phyloP scores from a whole-genome alignment of 1,140 invertebrate species.

The Orius insidiosus region DNA sequence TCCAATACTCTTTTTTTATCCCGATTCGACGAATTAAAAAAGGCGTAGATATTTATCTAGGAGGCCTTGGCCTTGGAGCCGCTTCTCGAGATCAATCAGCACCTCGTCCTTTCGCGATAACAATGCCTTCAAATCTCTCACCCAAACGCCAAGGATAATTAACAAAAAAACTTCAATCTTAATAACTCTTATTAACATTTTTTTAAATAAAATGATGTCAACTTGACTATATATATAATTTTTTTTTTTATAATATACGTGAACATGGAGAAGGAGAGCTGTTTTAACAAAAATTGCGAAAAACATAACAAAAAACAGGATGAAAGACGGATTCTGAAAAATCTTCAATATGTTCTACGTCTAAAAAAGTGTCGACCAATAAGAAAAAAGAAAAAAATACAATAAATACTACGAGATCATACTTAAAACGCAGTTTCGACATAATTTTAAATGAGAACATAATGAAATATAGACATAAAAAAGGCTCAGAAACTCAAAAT shows the following conservation, averaged over 20 bases:
- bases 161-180: background rate
- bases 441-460: too few relatives aligned
- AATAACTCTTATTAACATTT: constrained; percentile 15
- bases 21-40: background rate
- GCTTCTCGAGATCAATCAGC: background rate
- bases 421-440: too few relatives aligned
- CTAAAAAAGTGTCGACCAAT: background rate
- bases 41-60: background rate
- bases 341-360: background rate
- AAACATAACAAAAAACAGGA: constrained; percentile 8
- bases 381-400: too few relatives aligned
- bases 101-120: too few relatives aligned
- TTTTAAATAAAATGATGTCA: constrained; percentile 15
- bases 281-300: constrained; percentile 10
- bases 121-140: too few relatives aligned
- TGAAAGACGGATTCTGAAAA: background rate
- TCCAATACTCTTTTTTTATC: too few relatives aligned
- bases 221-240: constrained; percentile 12
- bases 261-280: constrained; percentile 4
- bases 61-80: background rate
- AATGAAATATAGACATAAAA: too few relatives aligned
- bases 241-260: constrained; percentile 8
- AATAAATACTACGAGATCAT: too few relatives aligned
- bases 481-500: too few relatives aligned
- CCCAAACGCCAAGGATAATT: too few relatives aligned